phyloP scores from a whole-genome alignment of 2,888 invertebrate genomes.

The Lepidocyrtoides sp. region DNA sequence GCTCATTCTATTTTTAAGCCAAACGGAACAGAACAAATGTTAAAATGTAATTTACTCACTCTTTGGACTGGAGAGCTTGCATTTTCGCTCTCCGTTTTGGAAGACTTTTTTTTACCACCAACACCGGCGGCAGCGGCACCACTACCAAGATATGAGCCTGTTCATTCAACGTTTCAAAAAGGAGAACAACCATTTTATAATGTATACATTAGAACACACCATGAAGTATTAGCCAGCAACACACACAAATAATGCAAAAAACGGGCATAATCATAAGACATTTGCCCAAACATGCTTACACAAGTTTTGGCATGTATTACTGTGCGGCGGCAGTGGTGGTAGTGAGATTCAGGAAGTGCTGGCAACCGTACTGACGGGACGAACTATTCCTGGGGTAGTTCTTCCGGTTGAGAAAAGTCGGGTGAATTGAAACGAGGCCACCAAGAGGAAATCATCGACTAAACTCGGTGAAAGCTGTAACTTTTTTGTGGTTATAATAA shows the following conservation, averaged over 20 bases:
- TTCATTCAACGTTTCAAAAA: conserved; percentile 3
- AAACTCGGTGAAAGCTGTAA: conserved; percentile 56
- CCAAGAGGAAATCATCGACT: conserved; percentile 69
- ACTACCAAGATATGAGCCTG: neutral
- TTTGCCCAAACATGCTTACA: neutral
- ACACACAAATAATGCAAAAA: neutral
- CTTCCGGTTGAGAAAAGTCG: conserved; percentile 74
- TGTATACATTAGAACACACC: neutral
- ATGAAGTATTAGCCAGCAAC: neutral
- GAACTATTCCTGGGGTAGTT: conserved; percentile 68
- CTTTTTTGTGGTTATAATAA: conserved; percentile 64
- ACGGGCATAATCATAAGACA: neutral
- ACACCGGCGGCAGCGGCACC: neutral
- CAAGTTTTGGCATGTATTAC: conserved; percentile 56
- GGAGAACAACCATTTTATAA: conserved; percentile 2
- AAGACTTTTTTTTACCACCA: neutral
- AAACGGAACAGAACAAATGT: neutral
- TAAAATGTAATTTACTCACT: conserved; percentile 20
- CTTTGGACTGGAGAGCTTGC: conserved; percentile 22
- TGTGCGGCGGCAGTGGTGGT: neutral
- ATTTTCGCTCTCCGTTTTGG: neutral
- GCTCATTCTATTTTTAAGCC: conserved; percentile 3
- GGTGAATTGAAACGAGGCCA: conserved; percentile 77
- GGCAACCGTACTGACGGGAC: conserved; percentile 70
- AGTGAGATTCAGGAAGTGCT: conserved; percentile 71